Evolutionary conservation across 1,140 invertebrate genomes (phyloP), one percentile per base, ranked within the genome.

Genomic region (Temnothorax nylanderi): DNA sequence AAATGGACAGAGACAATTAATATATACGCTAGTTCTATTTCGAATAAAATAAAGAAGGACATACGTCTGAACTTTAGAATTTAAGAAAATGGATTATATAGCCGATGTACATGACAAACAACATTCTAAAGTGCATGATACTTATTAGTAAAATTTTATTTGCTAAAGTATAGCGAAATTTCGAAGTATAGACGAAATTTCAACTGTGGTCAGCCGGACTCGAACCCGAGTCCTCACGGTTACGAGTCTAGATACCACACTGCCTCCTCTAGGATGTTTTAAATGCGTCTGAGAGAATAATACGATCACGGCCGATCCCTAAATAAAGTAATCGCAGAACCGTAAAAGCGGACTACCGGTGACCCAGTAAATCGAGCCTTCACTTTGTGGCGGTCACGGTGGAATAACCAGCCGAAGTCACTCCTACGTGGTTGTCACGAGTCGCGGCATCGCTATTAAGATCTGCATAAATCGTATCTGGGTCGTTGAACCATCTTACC

Each of bases 51-150:
- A n/a, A 69, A 78, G 6, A 7, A 11, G n/a, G 44, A 69, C 6
- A 13, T 3, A 75, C 0, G 51, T 60, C 21, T 21, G 32, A 54
- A 8, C 16, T 64, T 77, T 37, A 67, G 16, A 21, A 76, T 80
- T 47, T 37, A 54, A 34, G 88, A 93, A 93, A 85, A n/a, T 92
- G 92, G 78, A 93, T 92, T 88, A 85, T 89, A 93, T n/a, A n/a
- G 90, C 89, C n/a, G 21, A 86, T 54, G 26, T 87, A 64, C n/a
- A n/a, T n/a, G 41, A 13, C 76, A 82, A 60, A 37, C 32, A 54
- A 37, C 8, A 72, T 49, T 21, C 13, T 26, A n/a, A 44, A 58
- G 11, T 26, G 41, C 7, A 72, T 41, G 7, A 67, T 41, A 87
- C 8, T 51, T 56, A 86, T 62, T 60, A 34, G 44, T 16, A 56